phyloP scores from a whole-genome alignment of 1,140 invertebrate genomes.

The Telenomus remus region DNA sequence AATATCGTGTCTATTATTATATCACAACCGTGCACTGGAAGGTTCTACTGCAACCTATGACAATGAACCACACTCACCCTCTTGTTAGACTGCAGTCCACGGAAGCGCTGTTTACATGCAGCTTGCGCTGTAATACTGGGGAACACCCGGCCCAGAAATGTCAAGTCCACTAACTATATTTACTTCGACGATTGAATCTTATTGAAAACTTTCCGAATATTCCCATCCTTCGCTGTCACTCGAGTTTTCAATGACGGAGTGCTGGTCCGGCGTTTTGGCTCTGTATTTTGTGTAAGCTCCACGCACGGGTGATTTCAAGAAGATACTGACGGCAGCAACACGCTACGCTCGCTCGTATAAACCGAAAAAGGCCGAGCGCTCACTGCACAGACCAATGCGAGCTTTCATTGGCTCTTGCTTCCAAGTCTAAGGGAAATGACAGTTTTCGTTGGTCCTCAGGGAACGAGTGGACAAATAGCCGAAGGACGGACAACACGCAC shows the following conservation, averaged over 20 bases:
- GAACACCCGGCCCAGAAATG: not conserved
- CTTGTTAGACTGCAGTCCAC: constrained; percentile 9
- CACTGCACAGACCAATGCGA: constrained; percentile 10
- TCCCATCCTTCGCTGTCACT: constrained; percentile 34
- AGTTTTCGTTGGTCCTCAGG: constrained; percentile 6
- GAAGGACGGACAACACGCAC: too few relatives aligned
- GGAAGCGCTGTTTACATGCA: constrained; percentile 32
- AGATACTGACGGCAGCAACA: constrained; percentile 17
- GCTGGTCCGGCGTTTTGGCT: not conserved
- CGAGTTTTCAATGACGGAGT: not conserved
- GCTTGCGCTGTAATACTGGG: not conserved
- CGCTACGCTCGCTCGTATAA: constrained; percentile 14
- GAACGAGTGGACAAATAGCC: not conserved
- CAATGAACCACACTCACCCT: constrained; percentile 40
- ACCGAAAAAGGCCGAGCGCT: constrained; percentile 23
- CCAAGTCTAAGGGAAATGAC: not conserved
- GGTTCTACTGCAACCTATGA: constrained; percentile 25
- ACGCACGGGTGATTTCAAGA: constrained; percentile 26
- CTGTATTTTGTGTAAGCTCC: constrained; percentile 1
- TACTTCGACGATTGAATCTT: constrained; percentile 41
- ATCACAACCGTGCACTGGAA: too few relatives aligned
- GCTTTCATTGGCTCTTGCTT: constrained; percentile 16
- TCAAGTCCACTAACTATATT: constrained; percentile 30
- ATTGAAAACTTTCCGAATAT: constrained; percentile 44
- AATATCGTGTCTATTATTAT: constrained; percentile 5